Evolutionary conservation across 2,888 invertebrate species (phyloP), one percentile per base, ranked within the genome.

Genomic region (Ormyrus pomaceus): DNA sequence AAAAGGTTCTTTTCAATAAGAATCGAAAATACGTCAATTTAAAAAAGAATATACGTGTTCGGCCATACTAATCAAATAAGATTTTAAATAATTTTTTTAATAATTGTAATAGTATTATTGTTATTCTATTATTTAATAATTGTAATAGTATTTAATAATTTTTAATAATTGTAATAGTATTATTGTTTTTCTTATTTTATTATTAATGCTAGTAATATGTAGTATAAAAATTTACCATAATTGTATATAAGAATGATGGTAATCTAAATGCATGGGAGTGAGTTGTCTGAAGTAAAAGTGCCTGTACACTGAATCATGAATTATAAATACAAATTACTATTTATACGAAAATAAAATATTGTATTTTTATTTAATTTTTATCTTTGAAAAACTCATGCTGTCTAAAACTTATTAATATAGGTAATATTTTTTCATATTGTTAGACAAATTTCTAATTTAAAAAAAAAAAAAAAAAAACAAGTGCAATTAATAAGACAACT

Each of bases 221-320:
- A 13, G n/a, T 53, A 62, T 77, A 56, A 66, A 9, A 8, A 75
- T 68, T 59, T 66, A 58, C 56, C 13, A 64, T 62, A 56, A 72
- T 62, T 76, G 66, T 77, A 65, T 50, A 68, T 77, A 69, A 9
- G 61, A 46, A 48, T 34, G 34, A 55, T 65, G 59, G 56, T 75
- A 6, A 71, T 75, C 51, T n/a, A 70, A 53, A 56, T 0, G 53
- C 46, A 73, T 83, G 80, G 77, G 77, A 82, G 81, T 82, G 81
- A 78, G 68, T 78, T 80, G 73, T 81, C 83, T 84, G 80, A 84
- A 83, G 82, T 85, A 84, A 82, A 86, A 87, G 86, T 86, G 85
- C 85, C 84, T 86, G 80, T 84, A 82, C 80, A 82, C 50, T 82
- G 71, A 81, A 85, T 83, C 69, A 84, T 79, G 80, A 83, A 83